phyloP scores from a whole-genome alignment of 1,140 invertebrate species.

The Gerris buenoi region DNA sequence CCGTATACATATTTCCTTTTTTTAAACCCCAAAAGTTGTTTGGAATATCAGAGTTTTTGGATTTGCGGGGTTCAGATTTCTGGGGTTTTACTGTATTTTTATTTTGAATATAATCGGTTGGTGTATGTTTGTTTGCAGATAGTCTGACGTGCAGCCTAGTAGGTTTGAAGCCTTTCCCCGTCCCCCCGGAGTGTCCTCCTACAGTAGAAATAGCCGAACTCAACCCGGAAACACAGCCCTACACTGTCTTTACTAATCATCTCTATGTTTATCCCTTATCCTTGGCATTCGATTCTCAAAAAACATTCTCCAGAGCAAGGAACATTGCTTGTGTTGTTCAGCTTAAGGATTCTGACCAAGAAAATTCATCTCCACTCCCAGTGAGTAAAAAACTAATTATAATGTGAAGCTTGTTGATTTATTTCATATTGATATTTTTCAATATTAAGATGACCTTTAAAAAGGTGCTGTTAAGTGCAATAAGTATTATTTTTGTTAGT shows the following conservation, averaged over 20 bases:
- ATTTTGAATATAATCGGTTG: too few species aligned
- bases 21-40: too few species aligned
- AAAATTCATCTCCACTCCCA: conserved; percentile 48
- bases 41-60: too few species aligned
- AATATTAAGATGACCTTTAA: too few species aligned
- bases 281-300: conserved; percentile 83
- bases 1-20: too few species aligned
- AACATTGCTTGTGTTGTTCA: conserved; percentile 84
- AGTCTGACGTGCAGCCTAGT: conserved; percentile 60
- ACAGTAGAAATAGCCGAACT: conserved; percentile 73
- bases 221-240: conserved; percentile 56
- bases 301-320: conserved; percentile 67
- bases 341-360: conserved; percentile 59
- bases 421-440: too few species aligned
- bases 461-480: too few species aligned
- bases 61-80: too few species aligned
- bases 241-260: conserved; percentile 68
- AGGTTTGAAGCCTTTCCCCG: conserved; percentile 64
- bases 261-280: conserved; percentile 77
- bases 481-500: too few species aligned
- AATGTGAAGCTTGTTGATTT: too few species aligned
- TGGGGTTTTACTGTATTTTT: too few species aligned
- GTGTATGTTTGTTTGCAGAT: conserved; percentile 39
- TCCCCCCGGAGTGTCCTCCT: conserved; percentile 52
- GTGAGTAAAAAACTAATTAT: too few species aligned